phyloP scores from a whole-genome alignment of 2,797 vertebrate species.

The Premnoplex brunnescens region DNA sequence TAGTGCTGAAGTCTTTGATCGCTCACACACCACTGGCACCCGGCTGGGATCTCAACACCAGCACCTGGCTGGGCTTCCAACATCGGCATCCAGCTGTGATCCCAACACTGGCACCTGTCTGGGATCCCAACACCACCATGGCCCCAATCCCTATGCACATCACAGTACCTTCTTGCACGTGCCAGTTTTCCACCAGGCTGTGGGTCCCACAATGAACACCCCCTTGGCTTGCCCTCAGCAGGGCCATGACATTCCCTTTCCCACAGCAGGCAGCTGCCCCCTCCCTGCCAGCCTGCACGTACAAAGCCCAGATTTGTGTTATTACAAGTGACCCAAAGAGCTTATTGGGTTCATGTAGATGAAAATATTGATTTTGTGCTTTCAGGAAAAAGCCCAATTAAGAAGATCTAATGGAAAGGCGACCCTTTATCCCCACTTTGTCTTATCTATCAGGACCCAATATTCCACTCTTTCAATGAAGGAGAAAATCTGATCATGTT shows the following conservation, averaged over 20 bases:
- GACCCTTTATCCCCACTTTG: neutral
- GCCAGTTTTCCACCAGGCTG: accelerated
- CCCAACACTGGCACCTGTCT: neutral
- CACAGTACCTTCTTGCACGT: accelerated
- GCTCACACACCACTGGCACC: accelerated
- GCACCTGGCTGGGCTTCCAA: neutral
- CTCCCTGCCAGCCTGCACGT: accelerated
- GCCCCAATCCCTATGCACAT: neutral
- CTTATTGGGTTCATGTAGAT: neutral
- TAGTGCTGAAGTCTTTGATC: accelerated
- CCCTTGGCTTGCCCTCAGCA: neutral
- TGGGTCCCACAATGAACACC: neutral
- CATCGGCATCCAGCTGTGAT: neutral
- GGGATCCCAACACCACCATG: neutral
- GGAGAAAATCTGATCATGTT: constrained; percentile 4
- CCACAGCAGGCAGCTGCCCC: neutral
- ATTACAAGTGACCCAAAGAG: neutral
- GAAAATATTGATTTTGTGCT: constrained; percentile 42
- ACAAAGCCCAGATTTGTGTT: neutral
- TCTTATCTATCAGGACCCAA: neutral
- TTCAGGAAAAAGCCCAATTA: constrained; percentile 45
- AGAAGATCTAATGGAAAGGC: neutral
- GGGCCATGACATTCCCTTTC: neutral
- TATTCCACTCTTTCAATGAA: neutral
- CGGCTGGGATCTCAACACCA: neutral